Evolutionary conservation across 2,888 invertebrate genomes (phyloP), one percentile per base, ranked within the genome.

Genomic region (Phengaris arion): DNA sequence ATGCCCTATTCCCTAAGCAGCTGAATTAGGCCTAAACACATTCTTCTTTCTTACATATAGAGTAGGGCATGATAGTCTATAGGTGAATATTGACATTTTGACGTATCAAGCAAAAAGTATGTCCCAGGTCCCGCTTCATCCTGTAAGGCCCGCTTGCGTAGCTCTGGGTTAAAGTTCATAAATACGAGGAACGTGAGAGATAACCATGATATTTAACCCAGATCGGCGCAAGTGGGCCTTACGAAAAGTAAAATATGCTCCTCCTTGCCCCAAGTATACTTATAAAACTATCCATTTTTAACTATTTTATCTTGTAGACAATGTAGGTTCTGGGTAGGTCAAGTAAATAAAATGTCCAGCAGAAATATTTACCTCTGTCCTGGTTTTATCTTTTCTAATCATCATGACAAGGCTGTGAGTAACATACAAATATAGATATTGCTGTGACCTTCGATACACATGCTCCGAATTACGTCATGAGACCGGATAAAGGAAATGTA

Each of bases 391-490:
- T 64, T 35, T 52, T 12, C 52, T 52, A 52, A 52, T 45, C 35
- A 64, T 13, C 35, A 45, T 64, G 35, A 64, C 64, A 64, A 64
- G 64, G 64, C 69, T 15, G 48, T 68, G 68, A n/a, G 48, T 48
- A 48, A 59, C 15, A 15, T 5, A 68, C 68, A 46, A 35, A 45
- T 68, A 54, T 13, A 8, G n/a, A 55, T 74, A 74, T 48, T 6
- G 64, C 12, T 64, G 59, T 35, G 35, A 64, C 64, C 64, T 64
- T 64, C 64, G 6, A 12, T 7, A 52, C 6, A 45, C 35, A 12
- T 64, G 13, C 35, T 73, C 55, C 1, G 55, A 54, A 73, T 73
- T 64, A 64, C 64, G 64, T 64, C 64, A 64, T 64, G 10, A n/a
- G 4, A 57, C 15, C 10, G 59, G 6, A 22, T 59, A 59, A 22